Evolutionary conservation across 37 sponge, comb jelly and placozoan genomes (phyloP).

Genomic region (Dysidea cf. avara): DNA sequence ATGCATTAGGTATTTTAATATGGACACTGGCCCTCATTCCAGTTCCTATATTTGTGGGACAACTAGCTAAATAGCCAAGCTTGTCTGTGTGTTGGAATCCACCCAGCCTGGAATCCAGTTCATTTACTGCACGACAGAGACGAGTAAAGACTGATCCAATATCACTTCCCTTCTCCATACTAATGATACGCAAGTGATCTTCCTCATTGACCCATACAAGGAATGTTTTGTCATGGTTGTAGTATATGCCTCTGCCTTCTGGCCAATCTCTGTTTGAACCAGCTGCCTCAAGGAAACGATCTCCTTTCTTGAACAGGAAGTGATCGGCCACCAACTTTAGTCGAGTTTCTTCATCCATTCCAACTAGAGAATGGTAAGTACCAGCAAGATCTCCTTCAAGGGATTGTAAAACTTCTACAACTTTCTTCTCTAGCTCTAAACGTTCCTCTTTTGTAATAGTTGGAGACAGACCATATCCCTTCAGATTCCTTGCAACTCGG

Average conservation of each 20-base stretch:
- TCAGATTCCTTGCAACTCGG: constrained; percentile 67
- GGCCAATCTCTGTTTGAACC: constrained; percentile 79
- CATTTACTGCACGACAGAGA: constrained; percentile 45
- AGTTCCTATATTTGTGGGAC: constrained; percentile 91
- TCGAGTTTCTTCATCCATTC: constrained; percentile 70
- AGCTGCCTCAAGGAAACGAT: constrained; percentile 51
- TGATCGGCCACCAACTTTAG: constrained; percentile 90
- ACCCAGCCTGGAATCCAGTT: constrained; percentile 57
- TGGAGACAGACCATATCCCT: constrained; percentile 69
- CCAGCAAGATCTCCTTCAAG: constrained; percentile 67
- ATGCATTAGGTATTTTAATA: constrained; percentile 69
- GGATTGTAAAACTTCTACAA: constrained; percentile 41
- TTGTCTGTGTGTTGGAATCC: constrained; percentile 77
- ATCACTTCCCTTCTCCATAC: constrained; percentile 88
- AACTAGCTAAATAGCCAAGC: constrained; percentile 80
- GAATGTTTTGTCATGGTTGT: constrained; percentile 74
- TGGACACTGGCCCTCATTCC: constrained; percentile 79
- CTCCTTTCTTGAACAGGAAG: constrained; percentile 84
- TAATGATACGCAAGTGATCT: constrained; percentile 90
- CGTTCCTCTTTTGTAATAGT: constrained; percentile 64
- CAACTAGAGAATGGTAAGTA: constrained; percentile 77
- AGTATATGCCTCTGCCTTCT: constrained; percentile 72
- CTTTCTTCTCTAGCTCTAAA: constrained; percentile 57
- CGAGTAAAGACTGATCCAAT: constrained; percentile 62
- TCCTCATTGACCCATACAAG: constrained; percentile 93